phyloP scores from a whole-genome alignment of 2,797 vertebrate genomes.

The Oophaga sylvatica region DNA sequence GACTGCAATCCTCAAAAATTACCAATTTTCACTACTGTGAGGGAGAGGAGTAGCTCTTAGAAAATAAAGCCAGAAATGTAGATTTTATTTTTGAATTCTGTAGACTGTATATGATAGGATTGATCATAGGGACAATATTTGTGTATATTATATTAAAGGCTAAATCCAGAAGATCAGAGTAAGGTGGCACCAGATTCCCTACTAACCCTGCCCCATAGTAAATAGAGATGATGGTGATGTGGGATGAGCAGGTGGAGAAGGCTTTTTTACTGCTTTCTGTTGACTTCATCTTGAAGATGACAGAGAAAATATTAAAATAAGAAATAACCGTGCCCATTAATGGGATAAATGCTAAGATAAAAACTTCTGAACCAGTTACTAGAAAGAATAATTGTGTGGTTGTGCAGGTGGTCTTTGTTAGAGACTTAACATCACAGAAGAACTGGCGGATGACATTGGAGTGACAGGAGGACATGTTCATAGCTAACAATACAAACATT shows the following conservation, averaged over 20 bases:
- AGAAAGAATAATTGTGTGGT: constrained; percentile 28
- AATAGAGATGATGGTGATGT: background rate
- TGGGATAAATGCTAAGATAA: constrained; percentile 65
- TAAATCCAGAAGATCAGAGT: too few relatives aligned
- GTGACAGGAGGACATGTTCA: constrained; percentile 7
- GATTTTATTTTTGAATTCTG: too few relatives aligned
- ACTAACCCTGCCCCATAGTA: background rate
- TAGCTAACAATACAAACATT: background rate
- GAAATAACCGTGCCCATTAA: constrained; percentile 63
- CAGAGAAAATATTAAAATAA: constrained; percentile 48
- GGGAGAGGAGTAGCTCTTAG: too few relatives aligned
- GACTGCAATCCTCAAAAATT: too few relatives aligned
- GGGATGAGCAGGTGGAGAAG: constrained; percentile 73
- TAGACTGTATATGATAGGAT: too few relatives aligned
- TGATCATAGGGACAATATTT: too few relatives aligned
- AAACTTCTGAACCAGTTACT: constrained; percentile 44
- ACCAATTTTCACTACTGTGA: too few relatives aligned
- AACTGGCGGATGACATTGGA: constrained; percentile 8
- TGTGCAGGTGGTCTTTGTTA: constrained; percentile 11
- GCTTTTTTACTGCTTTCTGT: constrained; percentile 64
- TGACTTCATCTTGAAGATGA: constrained; percentile 53
- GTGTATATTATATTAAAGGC: too few relatives aligned
- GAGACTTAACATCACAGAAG: constrained; percentile 35
- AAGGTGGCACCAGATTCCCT: too few relatives aligned
- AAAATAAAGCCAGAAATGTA: too few relatives aligned